phyloP scores from a whole-genome alignment of 2,888 invertebrate genomes.

The Tetheella fluctuosa region DNA sequence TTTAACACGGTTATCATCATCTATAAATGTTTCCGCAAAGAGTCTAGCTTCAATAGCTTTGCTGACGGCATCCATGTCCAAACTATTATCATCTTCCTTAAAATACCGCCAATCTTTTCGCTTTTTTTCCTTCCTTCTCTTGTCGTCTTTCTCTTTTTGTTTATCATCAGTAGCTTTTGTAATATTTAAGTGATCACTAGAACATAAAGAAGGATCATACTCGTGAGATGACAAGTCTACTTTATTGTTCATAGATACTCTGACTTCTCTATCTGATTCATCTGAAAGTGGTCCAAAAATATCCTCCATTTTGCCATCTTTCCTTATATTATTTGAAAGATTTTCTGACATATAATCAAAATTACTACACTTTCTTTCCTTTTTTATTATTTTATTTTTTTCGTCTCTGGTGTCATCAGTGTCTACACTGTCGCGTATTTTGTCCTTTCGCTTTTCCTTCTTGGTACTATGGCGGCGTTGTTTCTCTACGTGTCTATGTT shows the following conservation, averaged over 20 bases:
- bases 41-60: slow-evolving; percentile 92
- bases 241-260: slow-evolving; percentile 44
- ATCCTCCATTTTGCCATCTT: slow-evolving; percentile 93
- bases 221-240: slow-evolving; percentile 54
- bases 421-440: slow-evolving; percentile 79
- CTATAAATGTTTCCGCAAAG: slow-evolving; percentile 86
- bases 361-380: slow-evolving; percentile 74
- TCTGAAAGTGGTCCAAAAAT: slow-evolving; percentile 94
- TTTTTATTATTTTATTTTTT: slow-evolving; percentile 84
- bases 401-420: slow-evolving; percentile 77
- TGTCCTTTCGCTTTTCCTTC: slow-evolving; percentile 86
- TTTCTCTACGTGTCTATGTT: slow-evolving; percentile 79
- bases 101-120: slow-evolving; percentile 85
- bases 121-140: slow-evolving; percentile 86
- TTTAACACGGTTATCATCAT: slow-evolving; percentile 69
- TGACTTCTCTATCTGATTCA: slow-evolving; percentile 81
- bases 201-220: slow-evolving; percentile 41
- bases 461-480: slow-evolving; percentile 80
- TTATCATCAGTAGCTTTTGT: slow-evolving; percentile 51
- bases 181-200: slow-evolving; percentile 12
- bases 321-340: slow-evolving; percentile 73
- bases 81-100: slow-evolving; percentile 90
- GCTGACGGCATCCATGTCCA: slow-evolving; percentile 92
- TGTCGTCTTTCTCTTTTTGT: slow-evolving; percentile 78
- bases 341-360: slow-evolving; percentile 58